These are phyloP conservation scores for Halcyon chelicuti DNA, from an alignment of 2,797 vertebrate genomes.

Conservation along the genomic window DNA sequence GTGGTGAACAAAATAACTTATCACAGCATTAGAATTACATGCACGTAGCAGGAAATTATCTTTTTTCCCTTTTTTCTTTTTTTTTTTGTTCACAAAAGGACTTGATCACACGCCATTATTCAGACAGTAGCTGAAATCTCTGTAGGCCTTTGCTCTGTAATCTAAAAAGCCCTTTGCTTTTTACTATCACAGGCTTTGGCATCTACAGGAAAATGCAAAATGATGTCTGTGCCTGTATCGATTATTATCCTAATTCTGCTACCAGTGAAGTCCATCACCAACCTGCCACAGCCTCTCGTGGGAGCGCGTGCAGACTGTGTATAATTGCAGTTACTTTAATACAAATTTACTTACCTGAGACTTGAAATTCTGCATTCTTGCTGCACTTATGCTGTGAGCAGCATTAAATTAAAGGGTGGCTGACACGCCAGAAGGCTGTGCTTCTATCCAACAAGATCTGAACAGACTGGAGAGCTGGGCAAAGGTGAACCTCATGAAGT, in stretches of 20 bases:
- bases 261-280: slow-evolving; percentile 53
- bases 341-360: slow-evolving; percentile 55
- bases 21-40: slow-evolving; percentile 40
- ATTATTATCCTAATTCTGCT: slow-evolving; percentile 63
- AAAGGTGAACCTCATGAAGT: too few relatives aligned
- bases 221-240: slow-evolving; percentile 61
- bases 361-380: slow-evolving; percentile 44
- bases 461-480: too few relatives aligned
- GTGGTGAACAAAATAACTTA: slow-evolving; percentile 4
- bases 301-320: slow-evolving; percentile 37
- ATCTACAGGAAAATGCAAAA: slow-evolving; percentile 67
- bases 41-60: slow-evolving; percentile 50
- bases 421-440: too few relatives aligned
- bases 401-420: not conserved
- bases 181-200: slow-evolving; percentile 45
- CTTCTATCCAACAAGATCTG: too few relatives aligned
- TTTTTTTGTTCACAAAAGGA: slow-evolving; percentile 48
- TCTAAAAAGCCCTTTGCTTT: slow-evolving; percentile 63
- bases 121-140: slow-evolving; percentile 60
- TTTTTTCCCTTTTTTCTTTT: not conserved
- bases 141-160: slow-evolving; percentile 62
- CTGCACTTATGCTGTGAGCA: slow-evolving; percentile 31
- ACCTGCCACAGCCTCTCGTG: not conserved
- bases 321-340: slow-evolving; percentile 62
- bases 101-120: slow-evolving; percentile 67